Evolutionary conservation across 1,140 invertebrate genomes (phyloP).

Genomic region (Mizuhopecten yessoensis): DNA sequence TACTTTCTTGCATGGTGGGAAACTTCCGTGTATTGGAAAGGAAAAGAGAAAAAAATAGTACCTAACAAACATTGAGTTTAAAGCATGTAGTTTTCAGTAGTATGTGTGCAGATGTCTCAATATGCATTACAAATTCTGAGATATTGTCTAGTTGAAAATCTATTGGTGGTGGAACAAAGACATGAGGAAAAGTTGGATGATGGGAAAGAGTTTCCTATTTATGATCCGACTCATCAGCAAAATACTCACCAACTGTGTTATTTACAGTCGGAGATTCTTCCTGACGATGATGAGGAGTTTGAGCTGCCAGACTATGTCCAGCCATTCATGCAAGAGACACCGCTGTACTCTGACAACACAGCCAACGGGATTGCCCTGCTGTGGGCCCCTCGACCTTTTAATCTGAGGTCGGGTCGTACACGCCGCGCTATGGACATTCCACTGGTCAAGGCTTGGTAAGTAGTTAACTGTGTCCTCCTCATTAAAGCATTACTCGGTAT

Average conservation of each 20-base stretch:
- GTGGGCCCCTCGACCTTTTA: conserved; percentile 99
- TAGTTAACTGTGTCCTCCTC: background rate
- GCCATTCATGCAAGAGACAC: conserved; percentile 96
- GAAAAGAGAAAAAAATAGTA: too few species aligned
- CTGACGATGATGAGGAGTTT: conserved; percentile 97
- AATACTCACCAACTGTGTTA: background rate
- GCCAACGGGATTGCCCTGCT: conserved; percentile 99
- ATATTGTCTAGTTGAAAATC: too few species aligned
- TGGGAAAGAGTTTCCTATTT: background rate
- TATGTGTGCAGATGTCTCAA: too few species aligned
- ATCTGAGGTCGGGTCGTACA: conserved; percentile 93
- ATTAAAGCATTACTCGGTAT: too few species aligned
- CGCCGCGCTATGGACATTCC: conserved; percentile 98
- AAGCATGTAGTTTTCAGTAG: too few species aligned
- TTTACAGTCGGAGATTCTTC: conserved; percentile 88
- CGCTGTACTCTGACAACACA: conserved; percentile 99
- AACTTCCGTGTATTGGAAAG: too few species aligned
- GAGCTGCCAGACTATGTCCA: conserved; percentile 94
- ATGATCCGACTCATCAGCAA: too few species aligned
- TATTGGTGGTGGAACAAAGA: too few species aligned
- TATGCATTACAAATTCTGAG: too few species aligned
- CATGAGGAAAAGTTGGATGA: background rate
- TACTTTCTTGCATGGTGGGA: too few species aligned
- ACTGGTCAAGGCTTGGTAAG: conserved; percentile 98
- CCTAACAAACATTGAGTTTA: too few species aligned